Conservation (phyloP, 2,113 vertebrate species). For the Pachyramphus minor region DNA sequence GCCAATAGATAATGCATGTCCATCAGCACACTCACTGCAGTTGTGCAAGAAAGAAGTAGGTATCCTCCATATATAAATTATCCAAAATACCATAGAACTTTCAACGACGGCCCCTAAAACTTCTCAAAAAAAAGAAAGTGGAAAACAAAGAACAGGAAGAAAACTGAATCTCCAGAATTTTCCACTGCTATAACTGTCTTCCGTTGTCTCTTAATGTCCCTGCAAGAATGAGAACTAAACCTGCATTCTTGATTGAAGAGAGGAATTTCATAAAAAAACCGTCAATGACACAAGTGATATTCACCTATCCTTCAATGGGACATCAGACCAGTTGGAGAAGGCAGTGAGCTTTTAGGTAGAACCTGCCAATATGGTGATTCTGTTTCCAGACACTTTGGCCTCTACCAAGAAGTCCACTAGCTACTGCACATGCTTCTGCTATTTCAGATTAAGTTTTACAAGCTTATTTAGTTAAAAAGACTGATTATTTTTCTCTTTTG, state of each 20-base stretch:
- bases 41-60: background rate
- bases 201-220: background rate
- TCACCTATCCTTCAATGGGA: background rate
- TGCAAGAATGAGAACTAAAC: background rate
- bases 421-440: background rate
- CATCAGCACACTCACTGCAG: background rate
- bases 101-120: background rate
- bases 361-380: rapidly evolving
- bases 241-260: background rate
- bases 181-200: background rate
- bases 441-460: background rate
- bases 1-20: background rate
- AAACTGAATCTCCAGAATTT: background rate
- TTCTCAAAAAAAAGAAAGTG: background rate
- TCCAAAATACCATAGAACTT: background rate
- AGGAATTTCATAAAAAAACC: background rate
- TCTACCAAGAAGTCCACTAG: background rate
- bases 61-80: background rate
- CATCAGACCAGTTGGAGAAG: background rate
- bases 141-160: background rate
- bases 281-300: background rate
- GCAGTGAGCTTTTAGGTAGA: background rate
- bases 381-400: background rate
- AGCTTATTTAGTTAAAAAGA: background rate
- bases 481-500: background rate